Evolutionary conservation across 2,113 vertebrate species (phyloP), one percentile per base, ranked within the genome.

Genomic region (Gallinago media): DNA sequence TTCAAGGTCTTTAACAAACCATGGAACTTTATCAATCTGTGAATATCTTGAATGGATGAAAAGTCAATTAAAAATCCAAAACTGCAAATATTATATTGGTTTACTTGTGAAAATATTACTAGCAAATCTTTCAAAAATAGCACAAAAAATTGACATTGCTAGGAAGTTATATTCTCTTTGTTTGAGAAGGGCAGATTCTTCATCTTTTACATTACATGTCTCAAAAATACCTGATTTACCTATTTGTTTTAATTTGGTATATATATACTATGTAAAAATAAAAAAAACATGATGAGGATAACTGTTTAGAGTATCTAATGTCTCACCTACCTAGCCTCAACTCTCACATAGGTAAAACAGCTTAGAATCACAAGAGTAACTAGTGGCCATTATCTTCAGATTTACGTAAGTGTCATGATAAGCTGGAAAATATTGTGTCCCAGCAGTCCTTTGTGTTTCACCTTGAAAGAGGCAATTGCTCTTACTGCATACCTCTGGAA

Each of bases 1-100:
- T 89, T 92, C 42, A 80, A 88, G 26, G 50, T 92, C n/a, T 59
- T 89, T 93, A 83, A 74, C 42, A 79, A 84, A 82, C 12, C 63
- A 31, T 32, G 81, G 46, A 75, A 86, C 47, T 44, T 0, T 75
- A 32, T 88, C 40, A 91, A 92, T 22, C 36, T 77, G 59, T 65
- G 47, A 74, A 70, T 61, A 80, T 62, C 73, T 76, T 65, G 32
- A 93, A 58, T 49, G n/a, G 21, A 32, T 54, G 22, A 15, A 85
- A 84, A 95, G 83, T 15, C 4, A 62, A 44, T 20, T 71, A 95
- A 68, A 81, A 88, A 58, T n/a, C 25, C 46, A 7, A 82, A 81
- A 32, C 26, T 74, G 22, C 5, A 29, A 66, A 77, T 52, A 23
- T 56, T 18, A 4, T 77, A 42, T 27, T 61, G 23, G 42, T 93